These are phyloP conservation scores for Etheostoma spectabile DNA, from an alignment of 2,113 vertebrate genomes.

Conservation along the genomic window DNA sequence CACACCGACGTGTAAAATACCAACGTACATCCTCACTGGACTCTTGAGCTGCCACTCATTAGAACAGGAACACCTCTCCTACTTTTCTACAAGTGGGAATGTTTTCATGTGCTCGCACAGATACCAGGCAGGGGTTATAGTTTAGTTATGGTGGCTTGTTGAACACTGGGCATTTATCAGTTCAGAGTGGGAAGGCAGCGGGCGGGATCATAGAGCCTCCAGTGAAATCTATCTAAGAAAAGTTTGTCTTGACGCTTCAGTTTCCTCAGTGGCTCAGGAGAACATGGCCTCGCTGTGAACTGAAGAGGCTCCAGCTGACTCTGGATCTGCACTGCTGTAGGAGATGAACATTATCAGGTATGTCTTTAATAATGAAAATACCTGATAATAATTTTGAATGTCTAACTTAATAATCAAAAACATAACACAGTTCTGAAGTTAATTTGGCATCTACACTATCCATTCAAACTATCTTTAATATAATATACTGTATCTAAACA, in stretches of 20 bases:
- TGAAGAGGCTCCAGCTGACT: slow-evolving; percentile 19
- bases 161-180: slow-evolving; percentile 37
- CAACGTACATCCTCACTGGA: slow-evolving; percentile 73
- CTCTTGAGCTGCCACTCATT: slow-evolving; percentile 72
- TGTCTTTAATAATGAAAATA: slow-evolving; percentile 32
- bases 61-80: slow-evolving; percentile 60
- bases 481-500: not conserved
- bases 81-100: slow-evolving; percentile 53
- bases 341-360: slow-evolving; percentile 77
- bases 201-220: slow-evolving; percentile 23
- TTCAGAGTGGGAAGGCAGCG: slow-evolving; percentile 34
- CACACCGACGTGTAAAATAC: slow-evolving; percentile 51
- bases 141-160: slow-evolving; percentile 19
- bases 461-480: too few species aligned
- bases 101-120: slow-evolving; percentile 26
- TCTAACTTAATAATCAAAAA: not conserved
- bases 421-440: not conserved
- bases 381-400: not conserved
- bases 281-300: slow-evolving; percentile 54
- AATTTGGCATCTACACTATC: not conserved
- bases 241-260: slow-evolving; percentile 31
- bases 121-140: not conserved
- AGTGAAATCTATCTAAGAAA: slow-evolving; percentile 33
- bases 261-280: slow-evolving; percentile 36
- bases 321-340: slow-evolving; percentile 34